phyloP scores from a whole-genome alignment of 2,113 vertebrate species.

The Crypturellus undulatus region DNA sequence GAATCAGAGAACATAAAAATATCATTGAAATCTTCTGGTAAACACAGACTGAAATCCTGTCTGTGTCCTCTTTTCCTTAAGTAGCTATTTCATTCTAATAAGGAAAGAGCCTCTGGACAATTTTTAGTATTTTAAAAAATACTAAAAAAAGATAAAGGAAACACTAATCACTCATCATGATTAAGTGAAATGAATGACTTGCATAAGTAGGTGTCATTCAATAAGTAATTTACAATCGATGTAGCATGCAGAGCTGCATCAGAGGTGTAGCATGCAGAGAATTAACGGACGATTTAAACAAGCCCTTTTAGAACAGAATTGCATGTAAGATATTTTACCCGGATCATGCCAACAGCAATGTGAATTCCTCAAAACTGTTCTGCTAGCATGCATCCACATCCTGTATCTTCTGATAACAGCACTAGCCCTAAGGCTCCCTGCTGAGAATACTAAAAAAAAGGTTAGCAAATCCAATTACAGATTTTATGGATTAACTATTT shows the following conservation, averaged over 20 bases:
- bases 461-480: not conserved
- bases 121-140: not conserved
- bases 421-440: not conserved
- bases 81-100: not conserved
- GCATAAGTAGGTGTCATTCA: not conserved
- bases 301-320: not conserved
- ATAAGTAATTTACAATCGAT: not conserved
- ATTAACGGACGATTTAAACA: not conserved
- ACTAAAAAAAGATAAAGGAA: not conserved
- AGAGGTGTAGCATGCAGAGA: not conserved
- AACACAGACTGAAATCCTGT: not conserved
- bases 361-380: not conserved
- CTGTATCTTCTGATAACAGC: not conserved
- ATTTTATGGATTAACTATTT: not conserved
- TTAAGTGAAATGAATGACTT: not conserved
- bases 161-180: not conserved
- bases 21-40: not conserved
- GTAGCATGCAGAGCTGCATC: not conserved
- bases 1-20: not conserved
- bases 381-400: not conserved
- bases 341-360: not conserved
- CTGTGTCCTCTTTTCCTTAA: not conserved
- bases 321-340: not conserved
- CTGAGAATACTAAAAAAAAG: not conserved
- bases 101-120: fast-evolving